Percentiles rank a stretch among this genome's conserved stretches.
phyloP scores from a whole-genome alignment of 2,113 vertebrate genomes.

The Albula glossodonta region DNA sequence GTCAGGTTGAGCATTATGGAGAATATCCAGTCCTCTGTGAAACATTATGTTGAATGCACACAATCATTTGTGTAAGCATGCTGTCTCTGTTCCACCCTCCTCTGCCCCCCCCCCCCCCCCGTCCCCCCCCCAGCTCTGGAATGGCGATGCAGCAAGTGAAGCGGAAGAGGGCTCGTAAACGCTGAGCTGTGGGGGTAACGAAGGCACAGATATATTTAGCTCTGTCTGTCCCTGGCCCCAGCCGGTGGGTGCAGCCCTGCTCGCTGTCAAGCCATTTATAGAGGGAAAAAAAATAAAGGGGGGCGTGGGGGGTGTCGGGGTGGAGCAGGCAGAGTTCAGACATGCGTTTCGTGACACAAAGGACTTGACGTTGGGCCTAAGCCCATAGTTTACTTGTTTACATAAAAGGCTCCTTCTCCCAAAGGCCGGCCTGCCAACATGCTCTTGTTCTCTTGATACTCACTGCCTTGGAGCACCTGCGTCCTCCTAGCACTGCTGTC shows the following conservation, averaged over 20 bases:
- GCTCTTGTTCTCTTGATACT: constrained; percentile 36
- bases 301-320: neutral
- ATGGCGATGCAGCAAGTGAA: constrained; percentile 35
- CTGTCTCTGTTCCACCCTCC: constrained; percentile 30
- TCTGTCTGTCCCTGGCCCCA: constrained; percentile 7
- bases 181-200: neutral
- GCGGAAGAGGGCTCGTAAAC: constrained; percentile 60
- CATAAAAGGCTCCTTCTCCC: constrained; percentile 45
- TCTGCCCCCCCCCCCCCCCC: neutral
- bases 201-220: constrained; percentile 22
- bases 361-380: constrained; percentile 34
- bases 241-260: constrained; percentile 40
- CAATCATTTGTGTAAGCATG: constrained; percentile 32
- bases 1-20: constrained; percentile 34
- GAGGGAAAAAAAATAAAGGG: constrained; percentile 22
- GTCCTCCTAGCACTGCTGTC: constrained; percentile 68
- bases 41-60: constrained; percentile 40
- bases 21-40: constrained; percentile 12
- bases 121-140: neutral
- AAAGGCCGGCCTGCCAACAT: constrained; percentile 43
- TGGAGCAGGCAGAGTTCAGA: constrained; percentile 21
- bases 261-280: constrained; percentile 38
- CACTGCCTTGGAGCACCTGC: constrained; percentile 50
- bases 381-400: constrained; percentile 62
- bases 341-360: constrained; percentile 20